Evolutionary conservation across 2,888 invertebrate species (phyloP).

Genomic region (Patella pellucida): DNA sequence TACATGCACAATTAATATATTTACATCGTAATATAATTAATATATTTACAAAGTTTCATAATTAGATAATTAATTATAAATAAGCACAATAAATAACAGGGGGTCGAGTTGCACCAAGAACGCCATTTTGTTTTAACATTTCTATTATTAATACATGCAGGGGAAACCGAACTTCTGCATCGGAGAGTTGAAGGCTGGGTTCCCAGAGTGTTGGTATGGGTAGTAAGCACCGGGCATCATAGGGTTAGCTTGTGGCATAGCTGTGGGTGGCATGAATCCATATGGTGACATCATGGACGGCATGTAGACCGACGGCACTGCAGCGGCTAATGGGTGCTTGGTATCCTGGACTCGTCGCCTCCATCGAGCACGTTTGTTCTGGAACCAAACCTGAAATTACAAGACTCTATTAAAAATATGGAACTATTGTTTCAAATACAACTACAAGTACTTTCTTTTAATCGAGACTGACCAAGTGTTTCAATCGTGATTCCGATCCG

Average conservation of each 20-base stretch:
- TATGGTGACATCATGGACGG: conserved; percentile 13
- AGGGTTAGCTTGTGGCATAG: conserved; percentile 14
- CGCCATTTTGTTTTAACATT: background rate
- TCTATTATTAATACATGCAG: background rate
- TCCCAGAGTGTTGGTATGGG: conserved; percentile 13
- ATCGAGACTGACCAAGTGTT: background rate
- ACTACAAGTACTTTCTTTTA: background rate
- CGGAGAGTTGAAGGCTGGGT: background rate
- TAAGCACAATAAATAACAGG: conserved; percentile 6
- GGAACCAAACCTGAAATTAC: conserved; percentile 19
- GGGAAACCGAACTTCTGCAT: background rate
- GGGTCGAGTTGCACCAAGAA: background rate
- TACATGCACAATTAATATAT: no score
- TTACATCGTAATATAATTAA: background rate
- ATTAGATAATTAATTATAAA: background rate
- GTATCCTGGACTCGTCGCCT: conserved; percentile 20
- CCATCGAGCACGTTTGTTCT: conserved; percentile 23
- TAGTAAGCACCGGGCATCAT: conserved; percentile 18
- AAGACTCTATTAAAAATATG: background rate
- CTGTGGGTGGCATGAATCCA: conserved; percentile 12
- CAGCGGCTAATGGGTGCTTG: conserved; percentile 9
- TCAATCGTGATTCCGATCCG: no score
- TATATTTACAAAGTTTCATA: background rate
- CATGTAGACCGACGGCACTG: conserved; percentile 2
- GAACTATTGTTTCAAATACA: background rate